Evolutionary conservation across 1,140 invertebrate genomes (phyloP), one percentile per base, ranked within the genome.

Genomic region (Drosophila kikkawai): DNA sequence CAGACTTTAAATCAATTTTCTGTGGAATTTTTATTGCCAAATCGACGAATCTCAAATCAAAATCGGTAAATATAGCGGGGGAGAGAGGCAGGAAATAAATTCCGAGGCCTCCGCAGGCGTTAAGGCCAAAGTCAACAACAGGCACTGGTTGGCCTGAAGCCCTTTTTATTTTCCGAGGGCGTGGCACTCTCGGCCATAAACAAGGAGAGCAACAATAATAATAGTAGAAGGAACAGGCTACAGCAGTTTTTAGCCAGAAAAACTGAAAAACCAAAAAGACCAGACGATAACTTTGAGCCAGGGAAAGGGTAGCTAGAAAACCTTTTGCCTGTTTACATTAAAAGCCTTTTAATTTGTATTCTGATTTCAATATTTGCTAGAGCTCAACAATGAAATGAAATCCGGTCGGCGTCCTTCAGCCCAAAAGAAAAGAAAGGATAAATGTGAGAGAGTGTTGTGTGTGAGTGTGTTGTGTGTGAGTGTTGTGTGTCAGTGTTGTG

Each of bases 301-400:
- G 44, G 29, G 17, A 19, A 50, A 36, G 37, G 69, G 66, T 19
- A 67, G 51, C 41, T 59, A 9, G 17, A 37, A 71, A 88, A 88
- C 80, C 84, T 80, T 87, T 87, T 69, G 66, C 68, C 80, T 87
- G 80, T 88, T 87, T 87, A 79, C 84, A 88, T 84, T 88, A 80
- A 88, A 87, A 87, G 84, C 84, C 83, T 87, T 87, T 88, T 87
- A 87, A 88, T 87, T 87, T 88, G 80, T 88, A 87, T 87, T 84
- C 84, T 83, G 88, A 87, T 87, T 87, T 88, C 85, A 87, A 87
- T 87, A 87, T 87, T 87, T 87, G 84, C 84, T 58, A 63, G 65
- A 26, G 84, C 73, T 78, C 77, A 87, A 87, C 84, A 87, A 88
- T 87, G 82, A 78, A 87, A 87, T 69, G 59, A 75, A 71, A 68